Conservation (phyloP, 2,797 vertebrate species). For the Petrocephalus sullivani region DNA sequence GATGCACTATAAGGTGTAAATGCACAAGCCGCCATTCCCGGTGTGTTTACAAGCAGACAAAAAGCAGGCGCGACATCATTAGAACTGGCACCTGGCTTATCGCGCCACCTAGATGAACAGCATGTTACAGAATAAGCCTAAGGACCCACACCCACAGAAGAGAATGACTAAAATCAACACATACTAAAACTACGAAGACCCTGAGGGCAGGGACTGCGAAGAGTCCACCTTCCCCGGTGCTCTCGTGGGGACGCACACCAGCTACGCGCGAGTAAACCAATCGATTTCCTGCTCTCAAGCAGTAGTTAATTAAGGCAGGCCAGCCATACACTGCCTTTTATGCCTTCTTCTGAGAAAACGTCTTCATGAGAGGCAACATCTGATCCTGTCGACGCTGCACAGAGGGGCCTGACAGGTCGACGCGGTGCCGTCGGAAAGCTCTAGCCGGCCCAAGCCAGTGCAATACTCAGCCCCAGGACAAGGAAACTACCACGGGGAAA, state of each 20-base stretch:
- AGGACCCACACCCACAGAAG: background rate
- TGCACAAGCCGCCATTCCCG: background rate
- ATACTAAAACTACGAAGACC: background rate
- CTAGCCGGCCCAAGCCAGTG: background rate
- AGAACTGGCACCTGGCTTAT: background rate
- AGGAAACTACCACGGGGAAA: background rate
- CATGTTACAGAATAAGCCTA: background rate
- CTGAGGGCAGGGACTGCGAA: background rate
- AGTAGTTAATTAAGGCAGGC: conserved; percentile 50
- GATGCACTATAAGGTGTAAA: background rate
- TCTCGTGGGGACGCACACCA: background rate
- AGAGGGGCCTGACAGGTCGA: background rate
- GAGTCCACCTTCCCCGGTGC: background rate
- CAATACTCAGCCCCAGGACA: background rate
- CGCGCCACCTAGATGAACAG: background rate
- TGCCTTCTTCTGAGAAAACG: background rate
- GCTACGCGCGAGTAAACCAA: conserved; percentile 36
- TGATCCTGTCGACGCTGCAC: background rate
- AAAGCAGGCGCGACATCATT: background rate
- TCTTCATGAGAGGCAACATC: background rate
- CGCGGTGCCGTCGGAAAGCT: background rate
- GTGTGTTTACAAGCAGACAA: background rate
- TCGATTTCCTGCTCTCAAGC: conserved; percentile 48
- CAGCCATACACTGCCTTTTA: conserved; percentile 18
- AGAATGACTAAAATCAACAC: background rate